Evolutionary conservation across 1,140 invertebrate genomes (phyloP).

Genomic region (Brachionus angularis): DNA sequence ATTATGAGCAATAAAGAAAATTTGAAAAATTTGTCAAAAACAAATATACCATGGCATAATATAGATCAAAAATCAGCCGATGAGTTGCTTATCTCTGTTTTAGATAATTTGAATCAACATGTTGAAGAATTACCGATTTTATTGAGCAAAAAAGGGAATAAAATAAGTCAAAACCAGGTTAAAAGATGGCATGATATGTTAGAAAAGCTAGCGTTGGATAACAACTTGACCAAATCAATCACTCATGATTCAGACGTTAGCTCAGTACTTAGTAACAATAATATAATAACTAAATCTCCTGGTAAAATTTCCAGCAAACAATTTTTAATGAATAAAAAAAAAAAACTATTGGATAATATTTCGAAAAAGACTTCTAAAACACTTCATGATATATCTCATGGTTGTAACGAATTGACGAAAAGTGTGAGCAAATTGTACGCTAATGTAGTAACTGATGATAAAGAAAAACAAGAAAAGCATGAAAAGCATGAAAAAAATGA

Average conservation of each 20-base stretch:
- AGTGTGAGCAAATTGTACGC: constrained; percentile 19
- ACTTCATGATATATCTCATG: not conserved
- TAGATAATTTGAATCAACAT: not conserved
- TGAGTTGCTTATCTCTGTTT: not conserved
- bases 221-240: not conserved
- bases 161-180: constrained; percentile 38
- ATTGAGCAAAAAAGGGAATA: constrained; percentile 19
- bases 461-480: too few relatives aligned
- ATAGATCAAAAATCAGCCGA: not conserved
- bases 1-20: constrained; percentile 19
- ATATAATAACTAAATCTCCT: too few relatives aligned
- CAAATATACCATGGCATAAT: constrained; percentile 22
- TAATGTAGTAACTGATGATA: constrained; percentile 15
- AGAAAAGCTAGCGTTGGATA: not conserved
- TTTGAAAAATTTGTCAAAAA: constrained; percentile 2
- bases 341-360: constrained; percentile 13
- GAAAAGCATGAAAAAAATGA: too few relatives aligned
- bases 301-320: constrained; percentile 7
- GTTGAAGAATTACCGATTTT: not conserved
- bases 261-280: too few relatives aligned
- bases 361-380: not conserved
- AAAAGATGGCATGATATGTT: constrained; percentile 26
- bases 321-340: constrained; percentile 30
- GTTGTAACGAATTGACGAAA: not conserved
- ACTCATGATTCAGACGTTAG: not conserved